These are phyloP conservation scores for Hyppa rectilinea DNA, from an alignment of 2,888 invertebrate genomes.

Conservation along the genomic window DNA sequence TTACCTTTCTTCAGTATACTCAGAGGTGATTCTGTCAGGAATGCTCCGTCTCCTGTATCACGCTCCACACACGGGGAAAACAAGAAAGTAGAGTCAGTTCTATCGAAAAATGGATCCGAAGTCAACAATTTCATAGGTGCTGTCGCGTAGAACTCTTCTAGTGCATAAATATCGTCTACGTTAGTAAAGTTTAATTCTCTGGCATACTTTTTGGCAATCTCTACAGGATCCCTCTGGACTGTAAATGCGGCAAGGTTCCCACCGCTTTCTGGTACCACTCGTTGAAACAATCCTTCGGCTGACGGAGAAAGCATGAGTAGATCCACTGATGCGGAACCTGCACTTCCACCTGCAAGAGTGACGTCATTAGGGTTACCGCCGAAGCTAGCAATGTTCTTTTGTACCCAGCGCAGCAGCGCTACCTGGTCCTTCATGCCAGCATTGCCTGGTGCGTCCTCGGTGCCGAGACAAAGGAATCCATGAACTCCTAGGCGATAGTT, in stretches of 20 bases:
- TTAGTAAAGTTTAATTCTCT: constrained; percentile 22
- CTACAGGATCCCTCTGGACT: constrained; percentile 35
- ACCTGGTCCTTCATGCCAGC: constrained; percentile 75
- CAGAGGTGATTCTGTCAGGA: constrained; percentile 73
- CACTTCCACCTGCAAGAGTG: constrained; percentile 43
- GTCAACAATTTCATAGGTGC: constrained; percentile 14
- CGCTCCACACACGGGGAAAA: constrained; percentile 70
- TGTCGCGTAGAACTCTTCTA: constrained; percentile 71
- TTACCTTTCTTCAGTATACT: constrained; percentile 72
- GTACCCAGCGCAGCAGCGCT: constrained; percentile 71
- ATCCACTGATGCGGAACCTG: constrained; percentile 31
- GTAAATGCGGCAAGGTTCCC: constrained; percentile 35
- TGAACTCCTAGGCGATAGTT: constrained; percentile 74
- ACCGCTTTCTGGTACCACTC: constrained; percentile 38
- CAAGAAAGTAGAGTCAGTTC: constrained; percentile 31
- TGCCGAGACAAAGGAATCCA: constrained; percentile 74
- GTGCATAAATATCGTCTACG: constrained; percentile 65
- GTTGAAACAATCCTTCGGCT: constrained; percentile 26
- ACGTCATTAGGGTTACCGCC: constrained; percentile 79
- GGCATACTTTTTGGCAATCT: constrained; percentile 28
- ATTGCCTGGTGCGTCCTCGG: constrained; percentile 72
- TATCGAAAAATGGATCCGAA: constrained; percentile 35
- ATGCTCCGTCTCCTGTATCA: constrained; percentile 61
- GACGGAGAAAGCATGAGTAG: constrained; percentile 28
- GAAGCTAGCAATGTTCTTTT: constrained; percentile 74